Percentiles rank a stretch among this genome's conserved stretches.
These are phyloP conservation scores for Aurelia sp. DNA, from an alignment of 30 jellyfish, hydroid and myxozoan species.

Conservation along the genomic window DNA sequence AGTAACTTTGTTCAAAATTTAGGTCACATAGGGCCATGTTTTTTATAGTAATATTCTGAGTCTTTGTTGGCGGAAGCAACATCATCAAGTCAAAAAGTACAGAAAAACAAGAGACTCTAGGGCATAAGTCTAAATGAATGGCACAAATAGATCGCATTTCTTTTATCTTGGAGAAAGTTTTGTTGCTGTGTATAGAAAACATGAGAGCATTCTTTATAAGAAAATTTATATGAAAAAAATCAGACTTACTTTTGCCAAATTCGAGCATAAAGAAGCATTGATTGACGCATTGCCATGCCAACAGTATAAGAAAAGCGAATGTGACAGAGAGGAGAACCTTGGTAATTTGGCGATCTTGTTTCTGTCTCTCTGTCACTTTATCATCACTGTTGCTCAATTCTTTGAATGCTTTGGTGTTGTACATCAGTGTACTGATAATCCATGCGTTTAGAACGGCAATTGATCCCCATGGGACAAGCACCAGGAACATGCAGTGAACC, in stretches of 20 bases:
- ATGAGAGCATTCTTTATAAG: not conserved
- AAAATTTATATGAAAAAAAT: not conserved
- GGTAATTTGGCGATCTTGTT: constrained; percentile 80
- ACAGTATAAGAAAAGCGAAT: constrained; percentile 69
- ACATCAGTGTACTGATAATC: constrained; percentile 48
- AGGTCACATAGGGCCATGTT: too few relatives aligned
- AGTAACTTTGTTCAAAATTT: too few relatives aligned
- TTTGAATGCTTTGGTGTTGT: constrained; percentile 34
- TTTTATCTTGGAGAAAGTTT: not conserved
- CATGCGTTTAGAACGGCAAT: constrained; percentile 77
- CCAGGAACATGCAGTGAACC: constrained; percentile 87
- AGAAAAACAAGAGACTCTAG: too few relatives aligned
- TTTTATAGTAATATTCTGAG: too few relatives aligned
- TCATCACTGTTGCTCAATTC: constrained; percentile 5
- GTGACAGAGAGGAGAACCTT: constrained; percentile 64
- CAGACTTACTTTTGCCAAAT: constrained; percentile 53
- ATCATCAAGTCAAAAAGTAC: too few relatives aligned
- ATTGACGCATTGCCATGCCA: constrained; percentile 91
- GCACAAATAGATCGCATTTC: too few relatives aligned
- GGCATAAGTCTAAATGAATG: too few relatives aligned
- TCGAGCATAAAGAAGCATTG: constrained; percentile 85
- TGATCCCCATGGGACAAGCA: constrained; percentile 85
- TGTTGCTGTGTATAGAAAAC: too few relatives aligned
- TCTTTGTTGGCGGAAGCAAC: too few relatives aligned
- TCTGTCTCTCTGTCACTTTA: constrained; percentile 31